These are phyloP conservation scores for Therioaphis trifolii DNA, from an alignment of 2,888 invertebrate genomes.

Conservation along the genomic window DNA sequence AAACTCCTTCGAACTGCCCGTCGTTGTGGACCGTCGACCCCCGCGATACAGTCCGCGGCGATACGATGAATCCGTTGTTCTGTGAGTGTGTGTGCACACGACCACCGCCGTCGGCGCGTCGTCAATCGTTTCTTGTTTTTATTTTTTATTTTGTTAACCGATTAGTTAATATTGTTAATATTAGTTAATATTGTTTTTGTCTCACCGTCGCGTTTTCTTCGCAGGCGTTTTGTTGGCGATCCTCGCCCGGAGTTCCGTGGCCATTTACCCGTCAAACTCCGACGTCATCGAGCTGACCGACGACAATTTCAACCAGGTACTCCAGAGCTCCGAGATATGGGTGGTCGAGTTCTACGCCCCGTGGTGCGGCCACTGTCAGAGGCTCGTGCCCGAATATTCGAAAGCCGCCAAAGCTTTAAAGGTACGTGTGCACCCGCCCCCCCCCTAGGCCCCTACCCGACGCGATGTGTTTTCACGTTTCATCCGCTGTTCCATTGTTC, in stretches of 20 bases:
- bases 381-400: slow-evolving; percentile 90
- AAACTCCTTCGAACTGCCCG: too few relatives aligned
- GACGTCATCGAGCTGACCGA: slow-evolving; percentile 89
- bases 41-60: too few relatives aligned
- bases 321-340: slow-evolving; percentile 89
- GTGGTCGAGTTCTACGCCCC: slow-evolving; percentile 96
- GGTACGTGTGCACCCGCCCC: slow-evolving; percentile 71
- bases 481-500: slow-evolving; percentile 65
- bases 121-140: too few relatives aligned
- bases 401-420: slow-evolving; percentile 93
- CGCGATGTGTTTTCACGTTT: background rate
- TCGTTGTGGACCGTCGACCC: too few relatives aligned
- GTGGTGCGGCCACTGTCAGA: slow-evolving; percentile 95
- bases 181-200: too few relatives aligned
- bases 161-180: too few relatives aligned
- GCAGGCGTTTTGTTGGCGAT: slow-evolving; percentile 37
- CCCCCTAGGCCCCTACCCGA: background rate
- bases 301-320: slow-evolving; percentile 87
- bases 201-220: background rate
- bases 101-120: too few relatives aligned
- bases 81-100: background rate
- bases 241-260: slow-evolving; percentile 5
- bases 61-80: slow-evolving; percentile 14
- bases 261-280: slow-evolving; percentile 68
- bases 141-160: too few relatives aligned